Evolutionary conservation across 2,888 invertebrate species (phyloP), one percentile per base, ranked within the genome.

Genomic region (Bruchidius siliquastri): DNA sequence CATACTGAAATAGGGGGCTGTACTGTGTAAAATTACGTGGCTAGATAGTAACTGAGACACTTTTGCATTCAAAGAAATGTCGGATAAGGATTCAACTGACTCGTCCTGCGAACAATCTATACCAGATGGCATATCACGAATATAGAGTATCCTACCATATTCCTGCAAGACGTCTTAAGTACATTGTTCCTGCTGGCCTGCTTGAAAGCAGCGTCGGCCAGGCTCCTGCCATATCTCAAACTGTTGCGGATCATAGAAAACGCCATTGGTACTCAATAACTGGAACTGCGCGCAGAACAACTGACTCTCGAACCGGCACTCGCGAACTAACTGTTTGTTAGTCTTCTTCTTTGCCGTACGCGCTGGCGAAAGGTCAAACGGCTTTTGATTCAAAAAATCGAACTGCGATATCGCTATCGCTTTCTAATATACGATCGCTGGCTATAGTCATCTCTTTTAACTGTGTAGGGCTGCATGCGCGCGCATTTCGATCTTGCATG

Each of bases 231-330:
- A 26, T 85, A 83, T 78, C 85, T 84, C 73, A 88, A 79, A 79
- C 88, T 87, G 75, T 87, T 81, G 80, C 88, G 84, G 80, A 88
- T 83, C 72, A 88, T 77, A 20, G 88, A 87, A 74, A 87, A 83
- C 82, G 88, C 88, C 89, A 88, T 88, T 80, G 49, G 8, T 8
- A 49, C 49, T 30, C 30, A 30, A 8, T 30, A 30, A 30, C 30
- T 49, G 49, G 18, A 49, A 49, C 18, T 13, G 49, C 49, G 18
- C 18, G 18, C 6, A 49, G 49, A 18, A 49, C 49, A 13, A 49
- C 49, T 49, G 49, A 13, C 3, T 18, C 6, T 49, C 10, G 49
- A 8, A 49, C 49, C 49, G 49, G 49, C 49, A 49, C 49, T 49
- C 49, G 49, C 49, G 49, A 49, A 18, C 49, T 30, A 49, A 49